These are phyloP conservation scores for Numenius arquata DNA, from an alignment of 2,113 vertebrate genomes.

Conservation along the genomic window DNA sequence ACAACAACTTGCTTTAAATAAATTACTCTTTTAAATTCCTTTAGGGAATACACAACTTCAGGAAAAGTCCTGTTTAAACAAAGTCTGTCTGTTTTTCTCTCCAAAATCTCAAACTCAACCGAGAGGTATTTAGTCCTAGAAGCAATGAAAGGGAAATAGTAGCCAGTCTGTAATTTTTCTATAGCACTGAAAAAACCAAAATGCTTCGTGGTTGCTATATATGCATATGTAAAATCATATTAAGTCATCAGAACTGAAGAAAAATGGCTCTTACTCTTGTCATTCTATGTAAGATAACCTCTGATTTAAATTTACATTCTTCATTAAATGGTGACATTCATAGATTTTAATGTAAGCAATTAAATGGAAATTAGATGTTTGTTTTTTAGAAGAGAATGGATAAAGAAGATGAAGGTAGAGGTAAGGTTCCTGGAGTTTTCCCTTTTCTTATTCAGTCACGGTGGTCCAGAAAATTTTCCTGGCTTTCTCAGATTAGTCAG, in stretches of 20 bases:
- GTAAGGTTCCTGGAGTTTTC: background rate
- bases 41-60: background rate
- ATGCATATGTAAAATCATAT: background rate
- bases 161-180: background rate
- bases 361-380: constrained; percentile 28
- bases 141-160: background rate
- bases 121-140: background rate
- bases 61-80: background rate
- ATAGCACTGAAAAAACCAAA: background rate
- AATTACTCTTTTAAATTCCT: background rate
- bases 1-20: background rate
- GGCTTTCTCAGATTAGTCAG: constrained; percentile 61
- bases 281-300: background rate
- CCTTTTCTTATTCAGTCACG: constrained; percentile 9
- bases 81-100: background rate
- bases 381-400: background rate
- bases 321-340: background rate
- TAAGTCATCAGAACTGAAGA: background rate
- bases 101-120: background rate
- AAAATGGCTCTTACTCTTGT: background rate
- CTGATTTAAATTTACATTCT: background rate
- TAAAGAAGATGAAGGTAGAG: background rate
- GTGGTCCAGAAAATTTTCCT: constrained; percentile 33
- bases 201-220: background rate
- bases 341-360: constrained; percentile 25